Conservation (phyloP, 2,113 vertebrate species). For the Scomber colias region DNA sequence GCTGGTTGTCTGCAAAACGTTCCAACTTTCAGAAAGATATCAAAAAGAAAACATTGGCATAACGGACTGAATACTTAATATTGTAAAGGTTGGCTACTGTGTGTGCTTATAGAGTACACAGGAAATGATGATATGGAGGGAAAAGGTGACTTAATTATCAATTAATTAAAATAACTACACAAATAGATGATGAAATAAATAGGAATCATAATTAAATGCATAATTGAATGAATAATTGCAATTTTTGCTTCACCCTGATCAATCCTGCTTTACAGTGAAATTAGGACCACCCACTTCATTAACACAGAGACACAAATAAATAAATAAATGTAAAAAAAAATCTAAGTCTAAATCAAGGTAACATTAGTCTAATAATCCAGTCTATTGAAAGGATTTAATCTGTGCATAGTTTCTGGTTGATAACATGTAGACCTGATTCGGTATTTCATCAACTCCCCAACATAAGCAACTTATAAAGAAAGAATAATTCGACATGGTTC, state of each 20-base stretch:
- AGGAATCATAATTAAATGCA: too few species aligned
- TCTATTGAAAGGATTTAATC: conserved; percentile 31
- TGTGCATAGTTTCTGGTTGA: conserved; percentile 40
- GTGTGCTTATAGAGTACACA: too few species aligned
- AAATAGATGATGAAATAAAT: too few species aligned
- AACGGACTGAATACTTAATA: neutral
- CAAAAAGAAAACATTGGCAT: conserved; percentile 11
- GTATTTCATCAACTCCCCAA: conserved; percentile 42
- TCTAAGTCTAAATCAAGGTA: neutral
- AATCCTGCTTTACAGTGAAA: too few species aligned
- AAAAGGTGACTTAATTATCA: too few species aligned
- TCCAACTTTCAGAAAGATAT: neutral
- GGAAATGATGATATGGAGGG: neutral
- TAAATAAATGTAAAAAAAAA: neutral
- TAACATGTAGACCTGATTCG: conserved; percentile 35
- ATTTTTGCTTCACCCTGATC: too few species aligned
- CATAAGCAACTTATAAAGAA: conserved; percentile 34
- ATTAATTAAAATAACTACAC: too few species aligned
- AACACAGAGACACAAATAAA: neutral
- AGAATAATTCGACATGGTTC: conserved; percentile 20
- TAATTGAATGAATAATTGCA: too few species aligned
- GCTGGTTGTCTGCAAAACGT: neutral
- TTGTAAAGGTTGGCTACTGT: neutral
- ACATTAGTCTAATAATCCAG: conserved; percentile 1
- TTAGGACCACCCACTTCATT: too few species aligned